These are phyloP conservation scores for Harpalus rubripes DNA, from an alignment of 2,888 invertebrate genomes.

Conservation along the genomic window DNA sequence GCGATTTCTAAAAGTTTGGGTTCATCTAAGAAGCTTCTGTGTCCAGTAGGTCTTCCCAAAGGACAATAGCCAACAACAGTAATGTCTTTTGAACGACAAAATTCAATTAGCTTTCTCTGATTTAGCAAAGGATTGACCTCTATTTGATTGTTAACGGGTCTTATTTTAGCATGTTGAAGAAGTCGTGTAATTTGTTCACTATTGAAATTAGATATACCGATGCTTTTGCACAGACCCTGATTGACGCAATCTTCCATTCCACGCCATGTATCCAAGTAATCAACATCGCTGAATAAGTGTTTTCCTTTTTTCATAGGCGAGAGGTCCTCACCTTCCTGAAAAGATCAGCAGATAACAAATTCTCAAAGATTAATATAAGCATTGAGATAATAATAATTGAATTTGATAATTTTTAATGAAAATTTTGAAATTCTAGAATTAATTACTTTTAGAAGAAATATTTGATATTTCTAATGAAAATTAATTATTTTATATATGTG, in stretches of 20 bases:
- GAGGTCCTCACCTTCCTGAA: conserved; percentile 60
- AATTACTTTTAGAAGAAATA: not conserved
- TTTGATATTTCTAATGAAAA: too few relatives aligned
- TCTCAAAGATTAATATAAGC: conserved; percentile 8
- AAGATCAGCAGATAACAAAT: conserved; percentile 20
- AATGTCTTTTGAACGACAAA: conserved; percentile 82
- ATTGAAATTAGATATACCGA: conserved; percentile 88
- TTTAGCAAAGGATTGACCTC: conserved; percentile 82
- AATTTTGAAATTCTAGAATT: not conserved
- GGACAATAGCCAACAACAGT: conserved; percentile 84
- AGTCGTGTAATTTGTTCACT: conserved; percentile 82
- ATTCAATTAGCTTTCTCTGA: conserved; percentile 82
- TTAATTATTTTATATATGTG: too few relatives aligned
- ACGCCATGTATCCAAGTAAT: conserved; percentile 84
- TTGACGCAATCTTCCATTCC: conserved; percentile 84
- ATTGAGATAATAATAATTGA: conserved; percentile 7
- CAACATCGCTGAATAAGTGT: conserved; percentile 78
- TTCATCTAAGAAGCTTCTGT: conserved; percentile 76
- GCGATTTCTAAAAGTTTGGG: conserved; percentile 77
- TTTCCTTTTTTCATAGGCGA: conserved; percentile 72
- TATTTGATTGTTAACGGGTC: conserved; percentile 80
- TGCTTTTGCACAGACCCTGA: conserved; percentile 81
- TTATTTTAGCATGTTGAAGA: conserved; percentile 78
- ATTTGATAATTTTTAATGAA: conserved; percentile 2
- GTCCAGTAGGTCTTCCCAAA: conserved; percentile 79